These are phyloP conservation scores for Bovichtus variegatus DNA, from an alignment of 2,797 vertebrate species.

Conservation along the genomic window DNA sequence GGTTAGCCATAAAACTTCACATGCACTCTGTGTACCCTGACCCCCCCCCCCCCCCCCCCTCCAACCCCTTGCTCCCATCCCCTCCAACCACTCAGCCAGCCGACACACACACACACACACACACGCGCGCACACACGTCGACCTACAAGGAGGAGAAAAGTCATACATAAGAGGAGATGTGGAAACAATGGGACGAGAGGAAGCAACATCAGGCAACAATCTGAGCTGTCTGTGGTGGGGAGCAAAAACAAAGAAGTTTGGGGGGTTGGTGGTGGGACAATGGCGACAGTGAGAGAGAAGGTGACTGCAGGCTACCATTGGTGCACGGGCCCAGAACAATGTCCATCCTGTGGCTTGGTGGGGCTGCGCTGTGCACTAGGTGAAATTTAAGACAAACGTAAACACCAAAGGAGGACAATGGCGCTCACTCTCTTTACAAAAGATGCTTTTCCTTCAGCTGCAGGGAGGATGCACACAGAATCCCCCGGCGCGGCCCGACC, in stretches of 20 bases:
- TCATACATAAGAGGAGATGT: conserved; percentile 62
- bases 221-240: conserved; percentile 65
- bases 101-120: no score
- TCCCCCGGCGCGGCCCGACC: conserved; percentile 42
- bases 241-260: conserved; percentile 70
- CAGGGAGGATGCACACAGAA: conserved; percentile 68
- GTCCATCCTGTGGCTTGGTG: conserved; percentile 69
- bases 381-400: conserved; percentile 78
- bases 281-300: conserved; percentile 73
- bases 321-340: conserved; percentile 79
- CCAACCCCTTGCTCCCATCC: conserved; percentile 25
- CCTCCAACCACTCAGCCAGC: conserved; percentile 46
- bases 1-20: conserved; percentile 85
- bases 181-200: conserved; percentile 77
- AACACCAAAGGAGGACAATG: conserved; percentile 78
- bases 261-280: conserved; percentile 62
- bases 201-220: conserved; percentile 79
- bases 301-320: conserved; percentile 78
- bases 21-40: conserved; percentile 75
- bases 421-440: conserved; percentile 68
- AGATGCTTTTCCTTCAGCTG: conserved; percentile 74
- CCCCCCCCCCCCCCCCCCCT: conserved; percentile 14
- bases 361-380: conserved; percentile 59
- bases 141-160: conserved; percentile 64
- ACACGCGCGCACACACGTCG: no score